Evolutionary conservation across 2,797 vertebrate genomes (phyloP), one percentile per base, ranked within the genome.

Genomic region (Poecilia picta): DNA sequence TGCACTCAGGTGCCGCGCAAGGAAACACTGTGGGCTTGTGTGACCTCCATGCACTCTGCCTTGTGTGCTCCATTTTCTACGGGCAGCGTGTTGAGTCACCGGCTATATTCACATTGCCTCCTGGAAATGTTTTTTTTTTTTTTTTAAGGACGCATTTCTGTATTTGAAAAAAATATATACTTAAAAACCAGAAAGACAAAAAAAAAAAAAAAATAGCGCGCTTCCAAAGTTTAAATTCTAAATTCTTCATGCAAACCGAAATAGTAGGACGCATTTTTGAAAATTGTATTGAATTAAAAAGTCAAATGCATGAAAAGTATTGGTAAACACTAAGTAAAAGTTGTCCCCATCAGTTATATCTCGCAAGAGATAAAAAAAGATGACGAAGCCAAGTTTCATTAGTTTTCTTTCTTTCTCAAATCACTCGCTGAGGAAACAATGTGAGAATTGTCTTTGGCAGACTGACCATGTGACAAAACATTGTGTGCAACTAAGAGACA

Each of bases 391-490:
- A 79, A 33, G 81, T 89, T 76, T 83, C 83, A 78, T 13, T 13
- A 59, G 78, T 83, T 81, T 83, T 91, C 86, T 91, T 81, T 68
- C 86, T 91, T 81, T 68, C 86, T 88, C 83, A 84, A 91, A 83
- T 92, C 51, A 77, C 85, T 88, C 77, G 73, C 59, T 41, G 86
- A 93, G 88, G 91, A 43, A 94, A 94, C 91, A 90, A 92, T 80
- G 93, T 92, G 93, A 87, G 85, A 91, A 91, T 90, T 92, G 92
- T 93, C 90, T 88, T 86, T 77, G 75, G 7, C 78, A 78, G 87
- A 85, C 85, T 71, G 85, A 82, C 4, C 87, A 95, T 59, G 88
- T 7, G 78, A 89, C 89, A 91, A 94, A 91, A 93, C 75, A 73
- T 84, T 88, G 85, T 25, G 62, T 75, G 82, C 86, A 47, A 77